Evolutionary conservation across 2,797 vertebrate species (phyloP).

Genomic region (Iguana delicatissima): DNA sequence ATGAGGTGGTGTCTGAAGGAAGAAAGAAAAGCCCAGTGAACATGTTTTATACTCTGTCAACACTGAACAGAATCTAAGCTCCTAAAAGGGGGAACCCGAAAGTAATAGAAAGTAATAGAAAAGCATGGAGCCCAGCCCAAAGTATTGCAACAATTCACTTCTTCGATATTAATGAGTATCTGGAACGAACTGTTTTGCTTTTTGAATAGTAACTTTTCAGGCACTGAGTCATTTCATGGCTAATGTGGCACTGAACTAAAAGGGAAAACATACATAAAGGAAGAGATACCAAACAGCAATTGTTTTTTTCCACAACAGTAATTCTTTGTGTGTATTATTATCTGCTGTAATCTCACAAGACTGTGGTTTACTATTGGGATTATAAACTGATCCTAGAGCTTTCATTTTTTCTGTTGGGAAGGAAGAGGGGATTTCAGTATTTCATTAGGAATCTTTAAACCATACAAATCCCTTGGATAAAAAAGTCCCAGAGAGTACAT

Average conservation of each 20-base stretch:
- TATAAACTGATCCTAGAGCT: not conserved
- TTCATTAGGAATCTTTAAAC: not conserved
- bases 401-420: not conserved
- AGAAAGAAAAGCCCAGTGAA: no score
- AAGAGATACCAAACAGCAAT: not conserved
- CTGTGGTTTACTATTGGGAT: not conserved
- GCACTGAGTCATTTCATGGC: not conserved
- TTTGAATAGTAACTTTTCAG: no score
- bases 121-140: no score
- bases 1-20: no score
- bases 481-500: not conserved
- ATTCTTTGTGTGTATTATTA: not conserved
- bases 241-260: not conserved
- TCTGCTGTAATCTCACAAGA: not conserved
- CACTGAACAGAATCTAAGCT: no score
- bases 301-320: not conserved
- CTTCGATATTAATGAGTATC: no score
- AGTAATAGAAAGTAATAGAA: no score
- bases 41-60: no score
- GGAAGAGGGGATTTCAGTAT: not conserved
- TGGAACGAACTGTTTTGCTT: no score
- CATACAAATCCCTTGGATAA: not conserved
- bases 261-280: not conserved
- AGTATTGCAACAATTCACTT: no score
- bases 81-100: no score